These are phyloP conservation scores for Scomber japonicus DNA, from an alignment of 2,113 vertebrate species.

Conservation along the genomic window DNA sequence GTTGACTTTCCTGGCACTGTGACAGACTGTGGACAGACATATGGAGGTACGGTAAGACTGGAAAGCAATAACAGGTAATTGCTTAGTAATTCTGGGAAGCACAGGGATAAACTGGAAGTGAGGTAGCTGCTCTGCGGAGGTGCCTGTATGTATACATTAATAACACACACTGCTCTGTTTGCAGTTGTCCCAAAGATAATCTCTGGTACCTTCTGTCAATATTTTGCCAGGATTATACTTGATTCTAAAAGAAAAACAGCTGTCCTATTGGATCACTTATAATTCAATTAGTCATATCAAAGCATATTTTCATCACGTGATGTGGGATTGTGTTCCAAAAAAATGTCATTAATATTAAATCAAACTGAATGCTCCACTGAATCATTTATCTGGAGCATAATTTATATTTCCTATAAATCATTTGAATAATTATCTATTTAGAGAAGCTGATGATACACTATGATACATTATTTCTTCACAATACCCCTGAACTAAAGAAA, in stretches of 20 bases:
- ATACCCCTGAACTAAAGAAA: background rate
- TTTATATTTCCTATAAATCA: background rate
- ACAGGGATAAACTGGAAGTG: background rate
- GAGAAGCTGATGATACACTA: background rate
- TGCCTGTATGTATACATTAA: background rate
- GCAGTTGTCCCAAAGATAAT: background rate
- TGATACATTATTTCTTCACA: background rate
- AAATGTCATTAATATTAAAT: background rate
- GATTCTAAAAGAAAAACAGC: background rate
- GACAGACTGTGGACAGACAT: background rate
- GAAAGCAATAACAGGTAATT: slow-evolving; percentile 10
- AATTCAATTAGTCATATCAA: slow-evolving; percentile 3
- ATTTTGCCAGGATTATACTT: slow-evolving; percentile 21
- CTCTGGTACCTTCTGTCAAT: slow-evolving; percentile 1
- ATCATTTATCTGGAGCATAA: background rate
- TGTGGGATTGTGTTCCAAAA: background rate
- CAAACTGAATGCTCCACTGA: background rate
- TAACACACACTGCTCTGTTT: slow-evolving; percentile 17
- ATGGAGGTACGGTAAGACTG: background rate
- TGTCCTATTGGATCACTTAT: background rate
- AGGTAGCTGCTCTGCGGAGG: background rate
- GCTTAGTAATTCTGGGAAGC: slow-evolving; percentile 20
- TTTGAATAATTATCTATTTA: background rate
- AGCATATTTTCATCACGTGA: background rate
- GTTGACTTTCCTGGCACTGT: slow-evolving; percentile 7